phyloP scores from a whole-genome alignment of 2,113 vertebrate genomes.

The Gallinago undulata region DNA sequence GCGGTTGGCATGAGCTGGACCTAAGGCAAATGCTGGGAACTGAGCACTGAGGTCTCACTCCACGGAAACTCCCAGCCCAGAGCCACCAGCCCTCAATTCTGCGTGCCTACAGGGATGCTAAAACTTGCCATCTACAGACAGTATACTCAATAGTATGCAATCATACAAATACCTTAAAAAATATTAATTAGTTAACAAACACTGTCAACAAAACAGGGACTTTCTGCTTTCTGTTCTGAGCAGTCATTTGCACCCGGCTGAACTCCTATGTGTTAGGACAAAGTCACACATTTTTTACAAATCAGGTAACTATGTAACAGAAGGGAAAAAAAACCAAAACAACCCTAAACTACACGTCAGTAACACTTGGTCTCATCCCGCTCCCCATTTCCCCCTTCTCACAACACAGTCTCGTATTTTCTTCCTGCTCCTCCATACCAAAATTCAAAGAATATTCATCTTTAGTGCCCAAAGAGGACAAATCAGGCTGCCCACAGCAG shows the following conservation, averaged over 20 bases:
- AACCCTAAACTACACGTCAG: neutral
- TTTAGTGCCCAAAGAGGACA: neutral
- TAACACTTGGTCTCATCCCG: neutral
- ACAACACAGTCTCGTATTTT: neutral
- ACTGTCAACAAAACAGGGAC: neutral
- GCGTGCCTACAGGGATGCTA: neutral
- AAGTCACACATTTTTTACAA: neutral
- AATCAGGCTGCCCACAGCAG: constrained; percentile 5
- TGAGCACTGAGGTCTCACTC: fast-evolving
- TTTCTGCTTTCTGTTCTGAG: neutral
- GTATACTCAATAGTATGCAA: neutral
- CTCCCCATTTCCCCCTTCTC: neutral
- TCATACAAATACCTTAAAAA: fast-evolving
- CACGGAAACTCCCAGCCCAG: neutral
- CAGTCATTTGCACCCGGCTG: neutral
- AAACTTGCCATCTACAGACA: neutral
- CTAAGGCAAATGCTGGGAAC: neutral
- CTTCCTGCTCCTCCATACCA: neutral
- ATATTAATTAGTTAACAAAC: neutral
- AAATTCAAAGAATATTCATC: neutral
- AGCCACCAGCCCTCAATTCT: neutral
- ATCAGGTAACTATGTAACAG: neutral
- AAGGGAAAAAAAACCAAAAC: neutral
- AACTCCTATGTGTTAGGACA: fast-evolving
- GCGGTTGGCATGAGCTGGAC: neutral